Base-by-base conservation (phyloP, 2,888 invertebrate species). In the Phyllotreta striolata region DNA sequence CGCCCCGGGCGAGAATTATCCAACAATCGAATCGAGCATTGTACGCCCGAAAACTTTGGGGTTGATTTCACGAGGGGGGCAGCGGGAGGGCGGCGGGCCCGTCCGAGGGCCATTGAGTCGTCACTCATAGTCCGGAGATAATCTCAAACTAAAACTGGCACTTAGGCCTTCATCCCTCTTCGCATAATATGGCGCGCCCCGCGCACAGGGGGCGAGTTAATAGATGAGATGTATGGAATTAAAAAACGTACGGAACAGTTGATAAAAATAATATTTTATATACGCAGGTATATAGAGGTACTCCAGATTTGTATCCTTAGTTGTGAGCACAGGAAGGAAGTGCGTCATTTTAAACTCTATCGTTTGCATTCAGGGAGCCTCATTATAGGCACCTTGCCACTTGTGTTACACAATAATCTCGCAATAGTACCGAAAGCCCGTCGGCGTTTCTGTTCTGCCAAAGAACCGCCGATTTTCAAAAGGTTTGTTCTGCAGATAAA, bases 71-170 rank as follows among this genome's bases (percentile, higher is more conserved):
- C 41, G 6, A 13, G 38, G 38, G 43, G 56, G 60, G 37, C 10
- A 24, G 13, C 34, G 37, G 51, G 43, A 52, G 62, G 59, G 67
- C 62, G 69, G 66, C 67, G 69, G n/a, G 68, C 67, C 64, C 68
- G 70, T 72, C 71, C 69, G 61, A 63, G 62, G 58, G 59, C 73
- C 64, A 72, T 73, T 70, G 67, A 73, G 63, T 67, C 69, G 69
- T 72, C 73, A 72, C 66, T 73, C 71, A 70, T 69, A 71, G 69
- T 71, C 64, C 55, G 62, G 58, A 73, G 73, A 74, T 74, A 74
- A 74, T 74, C 72, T 72, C 66, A 63, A 70, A 73, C 72, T 72
- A 73, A 73, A 73, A 72, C 69, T 66, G 57, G 70, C 73, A 72
- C 71, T 73, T 70, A 72, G 47, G 14, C 49, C 49, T 57, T 3